Conservation (phyloP, 2,888 invertebrate species). For the Norana najaformis region DNA sequence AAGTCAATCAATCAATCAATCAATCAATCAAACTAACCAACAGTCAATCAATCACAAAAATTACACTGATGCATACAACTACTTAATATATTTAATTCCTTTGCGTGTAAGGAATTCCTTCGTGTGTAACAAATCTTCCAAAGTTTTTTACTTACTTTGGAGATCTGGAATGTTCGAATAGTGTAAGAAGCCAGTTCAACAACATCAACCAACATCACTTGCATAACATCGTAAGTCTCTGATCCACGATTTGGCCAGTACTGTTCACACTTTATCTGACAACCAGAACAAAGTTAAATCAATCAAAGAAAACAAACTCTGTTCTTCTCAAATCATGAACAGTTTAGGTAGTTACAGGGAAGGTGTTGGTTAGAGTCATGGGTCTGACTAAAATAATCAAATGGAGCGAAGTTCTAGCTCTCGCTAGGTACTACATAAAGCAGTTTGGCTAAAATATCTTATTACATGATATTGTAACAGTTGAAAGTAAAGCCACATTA, state of each 20-base stretch:
- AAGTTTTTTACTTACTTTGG: constrained; percentile 19
- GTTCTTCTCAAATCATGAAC: neutral
- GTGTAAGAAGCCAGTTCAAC: constrained; percentile 30
- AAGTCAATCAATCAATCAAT: neutral
- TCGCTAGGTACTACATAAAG: neutral
- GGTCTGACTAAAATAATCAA: too few relatives aligned
- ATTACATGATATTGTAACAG: neutral
- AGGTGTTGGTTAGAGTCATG: neutral
- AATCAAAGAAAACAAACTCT: neutral
- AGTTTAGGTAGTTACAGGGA: too few relatives aligned
- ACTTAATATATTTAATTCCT: neutral
- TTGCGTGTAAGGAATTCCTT: neutral
- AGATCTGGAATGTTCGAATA: constrained; percentile 34
- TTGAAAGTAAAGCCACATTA: neutral
- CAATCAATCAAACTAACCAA: neutral
- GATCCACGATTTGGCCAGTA: constrained; percentile 37
- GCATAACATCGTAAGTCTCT: constrained; percentile 30
- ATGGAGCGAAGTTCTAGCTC: neutral
- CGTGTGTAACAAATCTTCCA: neutral
- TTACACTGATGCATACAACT: neutral
- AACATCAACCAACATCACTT: constrained; percentile 24
- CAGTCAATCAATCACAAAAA: neutral
- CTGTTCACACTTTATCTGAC: constrained; percentile 34
- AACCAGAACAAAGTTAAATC: neutral
- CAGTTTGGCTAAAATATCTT: neutral